Evolutionary conservation across 2,797 vertebrate species (phyloP).

Genomic region (Sebastolobus alascanus): DNA sequence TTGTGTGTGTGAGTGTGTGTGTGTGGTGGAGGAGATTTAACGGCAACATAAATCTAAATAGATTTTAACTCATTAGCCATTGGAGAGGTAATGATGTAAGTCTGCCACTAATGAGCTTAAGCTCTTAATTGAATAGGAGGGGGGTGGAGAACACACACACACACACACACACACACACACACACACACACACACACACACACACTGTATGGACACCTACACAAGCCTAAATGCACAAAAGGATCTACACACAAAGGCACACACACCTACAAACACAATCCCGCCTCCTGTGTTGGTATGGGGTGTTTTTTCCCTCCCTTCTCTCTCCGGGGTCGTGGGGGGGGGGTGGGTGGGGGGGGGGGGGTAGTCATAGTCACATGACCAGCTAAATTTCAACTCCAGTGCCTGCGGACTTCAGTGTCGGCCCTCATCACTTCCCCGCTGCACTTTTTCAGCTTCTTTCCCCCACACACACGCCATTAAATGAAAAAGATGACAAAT

Average conservation of each 20-base stretch:
- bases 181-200: constrained; percentile 11
- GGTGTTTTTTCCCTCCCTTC: constrained; percentile 31
- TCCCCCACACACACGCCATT: neutral
- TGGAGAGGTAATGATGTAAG: constrained; percentile 84
- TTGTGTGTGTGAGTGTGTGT: constrained; percentile 33
- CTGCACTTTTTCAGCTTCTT: constrained; percentile 26
- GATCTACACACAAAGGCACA: constrained; percentile 44
- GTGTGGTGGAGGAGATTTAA: constrained; percentile 70
- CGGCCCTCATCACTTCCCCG: constrained; percentile 63
- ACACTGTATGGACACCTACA: constrained; percentile 33
- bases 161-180: constrained; percentile 24
- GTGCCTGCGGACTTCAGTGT: constrained; percentile 68
- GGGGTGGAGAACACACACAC: constrained; percentile 9
- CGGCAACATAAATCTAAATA: constrained; percentile 85
- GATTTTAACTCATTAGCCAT: constrained; percentile 85
- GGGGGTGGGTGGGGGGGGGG: neutral
- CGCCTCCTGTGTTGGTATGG: constrained; percentile 66
- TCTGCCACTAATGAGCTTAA: constrained; percentile 83
- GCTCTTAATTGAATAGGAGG: constrained; percentile 82
- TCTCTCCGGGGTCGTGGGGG: constrained; percentile 58
- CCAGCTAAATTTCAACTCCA: constrained; percentile 77
- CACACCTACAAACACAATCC: constrained; percentile 63
- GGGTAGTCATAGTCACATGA: constrained; percentile 71
- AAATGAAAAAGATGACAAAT: constrained; percentile 15
- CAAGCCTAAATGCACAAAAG: constrained; percentile 44